Base-by-base conservation (phyloP, 2,888 invertebrate species). In the Dryobota labecula region DNA sequence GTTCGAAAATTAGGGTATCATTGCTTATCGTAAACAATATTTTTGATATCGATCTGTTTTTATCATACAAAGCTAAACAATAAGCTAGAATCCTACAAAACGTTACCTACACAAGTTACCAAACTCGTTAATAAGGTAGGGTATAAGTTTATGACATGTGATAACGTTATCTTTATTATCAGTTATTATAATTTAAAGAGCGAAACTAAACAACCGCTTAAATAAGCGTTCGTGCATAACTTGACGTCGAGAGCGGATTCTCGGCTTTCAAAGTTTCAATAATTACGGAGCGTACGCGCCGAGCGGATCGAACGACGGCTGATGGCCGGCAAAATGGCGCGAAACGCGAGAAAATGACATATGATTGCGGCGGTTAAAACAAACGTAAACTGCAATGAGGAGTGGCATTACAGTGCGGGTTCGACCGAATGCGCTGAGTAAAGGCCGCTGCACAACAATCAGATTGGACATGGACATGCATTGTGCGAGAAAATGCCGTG, bases 291-390 rank as follows among this genome's bases (percentile, higher is more conserved):
- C 86, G 87, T 88, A 86, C 87, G 87, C 87, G 86, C 81, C 73
- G 88, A 85, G 85, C 84, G 82, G 84, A 88, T 89, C 88, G 84
- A 88, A 87, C 86, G 87, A 84, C 84, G 84, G 82, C 81, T 90
- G 92, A 91, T 91, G 90, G 86, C 87, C 89, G 87, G 89, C 85
- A 90, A 92, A 92, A 92, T 88, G 89, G 90, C 89, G 91, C 90
- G 90, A 92, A 93, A 92, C 88, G 89, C 90, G 90, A 90, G 92
- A 91, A 93, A 93, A 94, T 93, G 90, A 92, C 91, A 89, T 91
- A 92, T 92, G 92, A 94, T 94, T 94, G 92, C 90, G 82, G 90
- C 89, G 87, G 90, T 92, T 93, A 91, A 92, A 92, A 92, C 92
- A 90, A 92, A 93, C 91, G 89, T 90, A 90, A 91, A 90, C 88